phyloP scores from a whole-genome alignment of 1,140 invertebrate species.

The Atta cephalotes region DNA sequence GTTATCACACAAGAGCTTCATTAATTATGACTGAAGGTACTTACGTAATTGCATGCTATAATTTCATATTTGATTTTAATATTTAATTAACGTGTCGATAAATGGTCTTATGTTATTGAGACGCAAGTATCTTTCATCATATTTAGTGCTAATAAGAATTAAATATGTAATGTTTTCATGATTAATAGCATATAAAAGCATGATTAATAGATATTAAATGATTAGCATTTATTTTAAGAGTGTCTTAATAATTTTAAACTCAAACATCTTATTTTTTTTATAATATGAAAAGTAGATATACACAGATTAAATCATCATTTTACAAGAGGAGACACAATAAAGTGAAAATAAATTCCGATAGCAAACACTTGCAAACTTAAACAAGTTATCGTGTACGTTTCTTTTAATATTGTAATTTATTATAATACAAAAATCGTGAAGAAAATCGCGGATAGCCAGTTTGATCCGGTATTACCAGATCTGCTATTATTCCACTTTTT shows the following conservation, averaged over 20 bases:
- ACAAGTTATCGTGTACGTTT: not conserved
- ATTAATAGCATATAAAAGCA: not conserved
- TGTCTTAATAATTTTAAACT: not conserved
- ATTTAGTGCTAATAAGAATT: not conserved
- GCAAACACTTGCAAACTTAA: not conserved
- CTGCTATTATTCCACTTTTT: not conserved
- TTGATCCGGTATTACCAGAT: not conserved
- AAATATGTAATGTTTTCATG: not conserved
- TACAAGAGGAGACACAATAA: not conserved
- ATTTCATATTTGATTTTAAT: slow-evolving; percentile 36
- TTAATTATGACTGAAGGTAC: slow-evolving; percentile 27
- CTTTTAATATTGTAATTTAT: slow-evolving; percentile 26
- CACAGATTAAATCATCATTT: not conserved
- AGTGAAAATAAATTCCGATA: slow-evolving; percentile 1
- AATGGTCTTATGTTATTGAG: slow-evolving; percentile 20
- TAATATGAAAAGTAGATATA: not conserved
- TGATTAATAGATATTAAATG: not conserved
- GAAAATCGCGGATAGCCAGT: not conserved
- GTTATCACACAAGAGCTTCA: slow-evolving; percentile 14
- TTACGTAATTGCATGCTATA: slow-evolving; percentile 28
- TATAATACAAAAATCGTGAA: not conserved
- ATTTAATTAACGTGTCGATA: slow-evolving; percentile 27
- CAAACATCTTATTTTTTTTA: not conserved
- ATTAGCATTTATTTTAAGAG: not conserved
- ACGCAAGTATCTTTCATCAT: not conserved